phyloP scores from a whole-genome alignment of 2,797 vertebrate genomes.

The Gymnocypris eckloni region DNA sequence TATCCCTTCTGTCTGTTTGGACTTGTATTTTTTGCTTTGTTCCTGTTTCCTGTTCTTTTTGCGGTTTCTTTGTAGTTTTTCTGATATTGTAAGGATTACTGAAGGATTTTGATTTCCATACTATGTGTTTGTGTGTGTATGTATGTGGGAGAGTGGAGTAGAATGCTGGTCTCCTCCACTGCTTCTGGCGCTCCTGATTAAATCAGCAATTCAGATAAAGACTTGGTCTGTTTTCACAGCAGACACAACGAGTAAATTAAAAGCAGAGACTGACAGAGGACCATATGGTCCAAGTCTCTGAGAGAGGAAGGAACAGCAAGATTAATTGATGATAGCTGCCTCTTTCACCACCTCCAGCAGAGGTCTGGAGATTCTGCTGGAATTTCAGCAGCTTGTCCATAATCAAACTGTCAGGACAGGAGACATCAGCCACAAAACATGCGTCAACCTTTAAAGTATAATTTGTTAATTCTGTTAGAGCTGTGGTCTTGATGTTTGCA shows the following conservation, averaged over 20 bases:
- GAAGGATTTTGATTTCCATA: not conserved
- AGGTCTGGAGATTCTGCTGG: constrained; percentile 62
- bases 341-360: constrained; percentile 73
- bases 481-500: not conserved
- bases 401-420: constrained; percentile 71
- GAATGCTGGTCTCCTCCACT: constrained; percentile 52
- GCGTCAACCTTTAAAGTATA: not conserved
- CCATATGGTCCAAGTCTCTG: constrained; percentile 82
- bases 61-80: too few species aligned
- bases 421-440: constrained; percentile 33
- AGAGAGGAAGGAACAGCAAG: constrained; percentile 74
- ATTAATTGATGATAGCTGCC: constrained; percentile 83
- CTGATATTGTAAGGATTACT: not conserved
- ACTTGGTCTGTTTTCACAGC: constrained; percentile 80
- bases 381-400: constrained; percentile 76
- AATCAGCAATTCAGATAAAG: constrained; percentile 80
- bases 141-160: not conserved
- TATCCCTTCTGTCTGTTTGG: not conserved
- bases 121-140: constrained; percentile 39
- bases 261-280: constrained; percentile 81
- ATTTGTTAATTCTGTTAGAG: not conserved
- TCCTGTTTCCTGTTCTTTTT: not conserved
- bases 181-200: constrained; percentile 70
- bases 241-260: constrained; percentile 83
- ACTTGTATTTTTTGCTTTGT: not conserved